Base-by-base conservation (phyloP, 2,888 invertebrate genomes). In the Altica lythri region DNA sequence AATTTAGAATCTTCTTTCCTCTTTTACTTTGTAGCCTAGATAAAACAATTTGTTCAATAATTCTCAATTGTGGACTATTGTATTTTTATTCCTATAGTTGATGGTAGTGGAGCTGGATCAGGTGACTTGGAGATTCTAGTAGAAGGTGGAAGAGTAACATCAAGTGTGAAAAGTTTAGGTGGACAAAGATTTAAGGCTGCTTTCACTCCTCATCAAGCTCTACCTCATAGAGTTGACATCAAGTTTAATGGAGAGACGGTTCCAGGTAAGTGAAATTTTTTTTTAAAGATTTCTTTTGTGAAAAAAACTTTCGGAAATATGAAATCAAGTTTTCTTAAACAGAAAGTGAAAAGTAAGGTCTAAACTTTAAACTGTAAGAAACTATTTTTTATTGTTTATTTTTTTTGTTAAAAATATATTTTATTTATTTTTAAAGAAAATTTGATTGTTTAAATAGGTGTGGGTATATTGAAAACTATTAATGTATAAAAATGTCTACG, bases 41-140 rank as follows among this genome's bases (percentile, higher is more conserved):
- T n/a, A n/a, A n/a, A n/a, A n/a, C n/a, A n/a, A n/a, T n/a, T n/a
- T n/a, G n/a, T n/a, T n/a, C n/a, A n/a, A n/a, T n/a, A n/a, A n/a
- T n/a, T n/a, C n/a, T n/a, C n/a, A n/a, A n/a, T n/a, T n/a, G n/a
- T n/a, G n/a, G n/a, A n/a, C n/a, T n/a, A n/a, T n/a, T n/a, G n/a
- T n/a, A 4, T 22, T 29, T 18, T n/a, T 19, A 12, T 37, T 12
- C 12, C 19, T 47, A 29, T 72, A 95, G 95, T 98, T 77, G 96
- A 98, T 77, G 95, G 96, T 51, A 90, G 92, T 54, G 85, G 86
- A 62, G 96, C 97, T n/a, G 97, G 97, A 27, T 92, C 95, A 2
- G 98, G 97, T 10, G 95, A 96, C 77, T 78, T 98, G 63, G 97
- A 97, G 77, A 90, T 98, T 63, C 84, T 96, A 61, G 95, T 96